A percentile compares a stretch with the other conserved stretches of the same genome.
phyloP scores from a whole-genome alignment of 2,797 vertebrate genomes.

The Gila robusta region DNA sequence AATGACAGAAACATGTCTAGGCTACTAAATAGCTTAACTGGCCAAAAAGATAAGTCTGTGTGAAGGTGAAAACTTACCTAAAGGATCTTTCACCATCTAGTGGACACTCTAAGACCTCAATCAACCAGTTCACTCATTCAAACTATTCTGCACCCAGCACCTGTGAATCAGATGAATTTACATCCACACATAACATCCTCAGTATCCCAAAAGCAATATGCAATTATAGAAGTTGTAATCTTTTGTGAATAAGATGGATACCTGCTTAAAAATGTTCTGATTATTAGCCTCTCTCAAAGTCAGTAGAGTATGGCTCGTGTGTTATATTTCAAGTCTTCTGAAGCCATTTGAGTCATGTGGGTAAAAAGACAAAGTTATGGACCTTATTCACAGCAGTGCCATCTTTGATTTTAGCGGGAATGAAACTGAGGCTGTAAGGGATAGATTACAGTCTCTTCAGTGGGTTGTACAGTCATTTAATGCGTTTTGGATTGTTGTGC shows the following conservation, averaged over 20 bases:
- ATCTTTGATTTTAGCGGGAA: too few relatives aligned
- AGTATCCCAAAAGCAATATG: background rate
- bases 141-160: background rate
- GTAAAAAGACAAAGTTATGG: too few relatives aligned
- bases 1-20: background rate
- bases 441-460: too few relatives aligned
- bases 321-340: background rate
- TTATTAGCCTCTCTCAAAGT: background rate
- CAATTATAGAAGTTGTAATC: background rate
- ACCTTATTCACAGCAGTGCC: too few relatives aligned
- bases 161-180: background rate
- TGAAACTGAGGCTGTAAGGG: too few relatives aligned
- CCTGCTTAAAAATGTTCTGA: background rate
- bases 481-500: too few relatives aligned
- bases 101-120: constrained; percentile 21
- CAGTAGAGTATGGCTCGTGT: background rate
- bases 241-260: background rate
- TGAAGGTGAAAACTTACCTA: constrained; percentile 11
- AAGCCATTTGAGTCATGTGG: background rate
- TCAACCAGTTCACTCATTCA: background rate
- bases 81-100: constrained; percentile 43
- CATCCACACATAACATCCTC: background rate
- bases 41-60: background rate
- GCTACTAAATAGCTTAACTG: background rate
- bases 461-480: too few relatives aligned